phyloP scores from a whole-genome alignment of 1,140 invertebrate species.

The Centruroides vittatus region DNA sequence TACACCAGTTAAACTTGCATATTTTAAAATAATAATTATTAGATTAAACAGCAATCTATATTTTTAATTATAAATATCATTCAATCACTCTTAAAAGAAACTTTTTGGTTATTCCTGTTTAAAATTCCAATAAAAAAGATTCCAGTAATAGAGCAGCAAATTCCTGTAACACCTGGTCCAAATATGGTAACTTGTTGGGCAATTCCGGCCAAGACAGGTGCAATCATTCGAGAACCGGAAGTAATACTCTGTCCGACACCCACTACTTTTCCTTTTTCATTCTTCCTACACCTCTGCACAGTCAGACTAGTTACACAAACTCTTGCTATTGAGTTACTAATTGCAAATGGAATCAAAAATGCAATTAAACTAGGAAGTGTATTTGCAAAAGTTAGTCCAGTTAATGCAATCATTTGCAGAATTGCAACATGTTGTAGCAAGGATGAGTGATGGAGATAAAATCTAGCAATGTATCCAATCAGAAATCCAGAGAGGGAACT shows the following conservation, averaged over 20 bases:
- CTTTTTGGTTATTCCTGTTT: neutral
- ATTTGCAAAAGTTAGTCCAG: slow-evolving; percentile 18
- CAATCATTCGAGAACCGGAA: slow-evolving; percentile 26
- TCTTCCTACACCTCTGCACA: slow-evolving; percentile 19
- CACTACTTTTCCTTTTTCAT: slow-evolving; percentile 25
- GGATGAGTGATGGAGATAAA: slow-evolving; percentile 23
- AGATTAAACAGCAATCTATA: no score
- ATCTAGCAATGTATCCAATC: slow-evolving; percentile 23
- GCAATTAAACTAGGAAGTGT: slow-evolving; percentile 19
- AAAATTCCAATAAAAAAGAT: neutral
- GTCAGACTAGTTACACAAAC: slow-evolving; percentile 25
- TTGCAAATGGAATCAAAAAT: slow-evolving; percentile 23
- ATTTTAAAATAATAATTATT: no score
- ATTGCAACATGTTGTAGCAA: slow-evolving; percentile 24
- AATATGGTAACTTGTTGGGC: neutral
- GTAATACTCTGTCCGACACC: slow-evolving; percentile 28
- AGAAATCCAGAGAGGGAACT: slow-evolving; percentile 25
- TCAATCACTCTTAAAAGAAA: no score
- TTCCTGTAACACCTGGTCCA: neutral
- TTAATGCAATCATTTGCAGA: slow-evolving; percentile 16
- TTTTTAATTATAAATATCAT: no score
- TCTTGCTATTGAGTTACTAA: slow-evolving; percentile 25
- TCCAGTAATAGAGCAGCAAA: neutral
- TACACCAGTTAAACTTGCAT: no score
- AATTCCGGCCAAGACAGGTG: slow-evolving; percentile 23